Evolutionary conservation across 2,797 vertebrate species (phyloP).

Genomic region (Enteromius treurensis): DNA sequence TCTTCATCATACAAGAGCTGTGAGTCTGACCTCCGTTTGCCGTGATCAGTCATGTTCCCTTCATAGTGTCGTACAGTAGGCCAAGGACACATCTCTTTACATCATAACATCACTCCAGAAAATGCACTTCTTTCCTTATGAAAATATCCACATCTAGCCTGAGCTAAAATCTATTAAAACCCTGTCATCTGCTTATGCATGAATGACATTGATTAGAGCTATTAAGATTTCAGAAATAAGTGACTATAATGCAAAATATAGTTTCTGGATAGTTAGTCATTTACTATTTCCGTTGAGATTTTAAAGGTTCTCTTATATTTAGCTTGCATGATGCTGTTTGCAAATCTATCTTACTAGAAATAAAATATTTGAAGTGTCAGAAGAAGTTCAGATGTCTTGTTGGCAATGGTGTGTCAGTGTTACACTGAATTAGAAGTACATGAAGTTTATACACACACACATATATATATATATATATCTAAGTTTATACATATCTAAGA

Average conservation of each 20-base stretch:
- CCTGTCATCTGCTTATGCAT: constrained; percentile 2
- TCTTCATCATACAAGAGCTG: constrained; percentile 89
- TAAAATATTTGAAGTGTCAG: background rate
- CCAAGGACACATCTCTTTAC: constrained; percentile 34
- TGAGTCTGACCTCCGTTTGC: constrained; percentile 71
- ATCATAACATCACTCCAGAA: constrained; percentile 6
- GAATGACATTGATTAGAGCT: constrained; percentile 4
- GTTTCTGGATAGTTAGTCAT: background rate
- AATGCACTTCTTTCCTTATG: constrained; percentile 2
- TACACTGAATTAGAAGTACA: background rate
- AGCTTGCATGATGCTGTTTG: background rate
- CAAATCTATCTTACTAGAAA: background rate
- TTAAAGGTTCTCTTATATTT: background rate
- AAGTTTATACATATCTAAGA: no score
- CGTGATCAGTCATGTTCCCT: constrained; percentile 30
- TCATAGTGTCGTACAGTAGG: constrained; percentile 35
- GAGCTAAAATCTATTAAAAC: constrained; percentile 25
- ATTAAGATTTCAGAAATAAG: constrained; percentile 12
- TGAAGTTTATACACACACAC: background rate
- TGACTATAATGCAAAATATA: background rate
- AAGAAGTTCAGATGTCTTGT: background rate
- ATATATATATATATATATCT: background rate
- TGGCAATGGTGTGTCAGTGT: background rate
- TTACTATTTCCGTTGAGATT: background rate
- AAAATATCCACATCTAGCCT: constrained; percentile 23